Conservation (phyloP, 2,888 invertebrate species). For the Tanytarsus gracilentus region DNA sequence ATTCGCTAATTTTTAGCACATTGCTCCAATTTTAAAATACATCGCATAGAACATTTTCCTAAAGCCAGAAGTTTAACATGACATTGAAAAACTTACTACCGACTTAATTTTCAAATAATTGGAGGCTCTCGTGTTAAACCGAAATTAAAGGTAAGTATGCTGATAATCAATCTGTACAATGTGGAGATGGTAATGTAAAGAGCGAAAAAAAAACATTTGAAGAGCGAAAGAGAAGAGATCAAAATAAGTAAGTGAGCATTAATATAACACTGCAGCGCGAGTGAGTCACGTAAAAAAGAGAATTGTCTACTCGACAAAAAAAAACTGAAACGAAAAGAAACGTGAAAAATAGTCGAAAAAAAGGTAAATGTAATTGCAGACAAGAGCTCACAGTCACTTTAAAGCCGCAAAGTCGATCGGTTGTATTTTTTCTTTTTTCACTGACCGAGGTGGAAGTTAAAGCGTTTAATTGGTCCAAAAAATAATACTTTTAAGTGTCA, state of each 20-base stretch:
- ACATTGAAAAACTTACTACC: too few species aligned
- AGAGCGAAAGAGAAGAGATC: not conserved
- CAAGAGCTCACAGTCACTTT: conserved; percentile 1
- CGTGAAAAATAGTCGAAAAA: conserved; percentile 11
- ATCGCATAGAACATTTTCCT: too few species aligned
- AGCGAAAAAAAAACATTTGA: not conserved
- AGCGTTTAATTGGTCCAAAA: not conserved
- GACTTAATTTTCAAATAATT: too few species aligned
- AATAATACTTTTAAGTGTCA: not conserved
- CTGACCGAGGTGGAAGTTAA: not conserved
- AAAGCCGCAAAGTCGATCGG: not conserved
- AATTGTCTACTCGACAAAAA: not conserved
- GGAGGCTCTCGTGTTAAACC: too few species aligned
- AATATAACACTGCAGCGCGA: not conserved
- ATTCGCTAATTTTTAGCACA: too few species aligned
- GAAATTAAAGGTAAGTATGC: too few species aligned
- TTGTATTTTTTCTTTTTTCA: not conserved
- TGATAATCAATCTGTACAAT: too few species aligned
- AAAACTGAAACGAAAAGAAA: not conserved
- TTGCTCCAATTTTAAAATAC: too few species aligned
- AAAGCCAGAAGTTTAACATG: too few species aligned
- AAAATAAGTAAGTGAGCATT: not conserved
- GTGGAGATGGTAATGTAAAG: not conserved
- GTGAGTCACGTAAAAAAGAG: not conserved
- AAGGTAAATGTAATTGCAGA: not conserved